Evolutionary conservation across 2,888 invertebrate species (phyloP), one percentile per base, ranked within the genome.

Genomic region (Lasioglossum figueresi): DNA sequence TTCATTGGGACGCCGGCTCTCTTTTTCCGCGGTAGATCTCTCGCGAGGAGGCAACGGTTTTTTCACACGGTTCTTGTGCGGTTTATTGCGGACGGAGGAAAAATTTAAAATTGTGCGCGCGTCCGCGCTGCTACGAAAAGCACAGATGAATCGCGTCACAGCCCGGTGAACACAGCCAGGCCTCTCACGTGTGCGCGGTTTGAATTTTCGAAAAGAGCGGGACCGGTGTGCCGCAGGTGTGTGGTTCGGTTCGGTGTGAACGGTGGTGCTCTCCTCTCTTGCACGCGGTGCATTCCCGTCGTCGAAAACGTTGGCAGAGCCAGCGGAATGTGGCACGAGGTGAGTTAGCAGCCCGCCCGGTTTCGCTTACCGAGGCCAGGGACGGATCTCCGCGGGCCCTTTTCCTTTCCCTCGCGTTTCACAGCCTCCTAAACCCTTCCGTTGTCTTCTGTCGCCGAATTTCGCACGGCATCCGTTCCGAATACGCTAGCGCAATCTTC

Each of bases 251-350:
- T 72, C 72, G 68, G 78, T 80, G 80, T 72, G 81, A 79, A 84
- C 80, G 75, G 83, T 89, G 86, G 78, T 79, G 80, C 48, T 56
- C 63, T 63, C 63, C 73, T 37, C 31, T 76, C 71, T 66, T 56
- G 59, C 71, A 48, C 71, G 77, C 88, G 81, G 76, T 82, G 81
- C 79, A 79, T 83, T 83, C 83, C 75, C 87, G 84, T 85, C 87
- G 87, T 87, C 86, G 89, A 86, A 88, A 90, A 90, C 89, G 85
- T 88, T 83, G 89, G 80, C 87, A 80, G 83, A 92, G 89, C 91
- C 93, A 91, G 91, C 93, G 94, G 94, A 94, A 94, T 94, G 94
- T 94, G 93, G 94, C 94, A 94, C 94, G 94, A 94, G 94, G 94
- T 94, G 93, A 94, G 94, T 92, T 92, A 91, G 92, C 91, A 89